Percentiles rank a stretch among this genome's conserved stretches.
phyloP scores from a whole-genome alignment of 2,797 vertebrate genomes.

The Phaenicophaeus curvirostris region DNA sequence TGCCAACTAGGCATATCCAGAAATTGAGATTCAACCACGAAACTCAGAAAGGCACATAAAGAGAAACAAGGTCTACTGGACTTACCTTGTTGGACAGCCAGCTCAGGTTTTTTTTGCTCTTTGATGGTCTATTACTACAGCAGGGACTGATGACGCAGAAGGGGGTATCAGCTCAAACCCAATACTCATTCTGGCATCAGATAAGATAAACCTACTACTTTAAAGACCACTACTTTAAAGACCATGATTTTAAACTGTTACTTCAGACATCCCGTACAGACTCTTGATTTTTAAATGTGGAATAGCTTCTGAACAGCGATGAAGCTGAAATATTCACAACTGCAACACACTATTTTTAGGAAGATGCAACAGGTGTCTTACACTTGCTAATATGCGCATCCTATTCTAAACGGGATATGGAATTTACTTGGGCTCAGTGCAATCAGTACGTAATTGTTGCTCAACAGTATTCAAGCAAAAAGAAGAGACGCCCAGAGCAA shows the following conservation, averaged over 20 bases:
- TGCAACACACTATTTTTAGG: background rate
- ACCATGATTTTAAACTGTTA: background rate
- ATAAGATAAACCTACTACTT: background rate
- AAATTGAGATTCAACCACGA: background rate
- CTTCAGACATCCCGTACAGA: background rate
- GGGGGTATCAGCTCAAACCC: background rate
- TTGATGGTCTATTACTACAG: background rate
- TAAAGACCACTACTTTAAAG: too few species aligned
- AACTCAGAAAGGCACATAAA: background rate
- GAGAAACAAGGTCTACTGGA: background rate
- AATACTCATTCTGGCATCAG: background rate
- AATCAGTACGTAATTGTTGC: background rate
- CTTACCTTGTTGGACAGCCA: background rate
- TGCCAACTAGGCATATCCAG: background rate
- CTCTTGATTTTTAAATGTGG: background rate
- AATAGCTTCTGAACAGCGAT: background rate
- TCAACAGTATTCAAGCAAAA: background rate
- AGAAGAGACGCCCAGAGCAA: background rate
- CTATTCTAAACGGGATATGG: conserved; percentile 1
- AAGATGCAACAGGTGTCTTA: conserved; percentile 9
- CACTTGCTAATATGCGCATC: background rate
- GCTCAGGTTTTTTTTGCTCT: background rate
- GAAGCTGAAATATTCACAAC: background rate
- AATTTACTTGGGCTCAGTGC: background rate
- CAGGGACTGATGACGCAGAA: background rate